A percentile compares a stretch with the other conserved stretches of the same genome.
These are phyloP conservation scores for Nerophis lumbriciformis DNA, from an alignment of 2,113 vertebrate species.

Conservation along the genomic window DNA sequence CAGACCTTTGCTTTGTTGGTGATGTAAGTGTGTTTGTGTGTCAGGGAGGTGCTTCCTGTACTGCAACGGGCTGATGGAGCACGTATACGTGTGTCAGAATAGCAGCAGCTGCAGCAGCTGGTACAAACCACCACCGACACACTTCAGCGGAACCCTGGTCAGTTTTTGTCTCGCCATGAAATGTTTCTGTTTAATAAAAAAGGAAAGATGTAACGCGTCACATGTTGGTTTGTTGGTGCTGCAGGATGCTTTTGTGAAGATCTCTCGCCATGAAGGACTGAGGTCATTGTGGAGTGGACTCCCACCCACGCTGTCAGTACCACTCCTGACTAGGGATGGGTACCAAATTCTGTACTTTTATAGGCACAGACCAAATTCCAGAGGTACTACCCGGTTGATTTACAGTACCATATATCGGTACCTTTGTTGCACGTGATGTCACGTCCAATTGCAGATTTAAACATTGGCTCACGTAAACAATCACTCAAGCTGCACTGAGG, in stretches of 20 bases:
- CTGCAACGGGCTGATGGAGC: slow-evolving; percentile 91
- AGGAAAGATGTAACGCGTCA: neutral
- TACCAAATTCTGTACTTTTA: no score
- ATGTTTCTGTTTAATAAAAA: neutral
- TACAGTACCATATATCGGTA: neutral
- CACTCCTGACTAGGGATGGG: no score
- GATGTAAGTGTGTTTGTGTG: slow-evolving; percentile 9
- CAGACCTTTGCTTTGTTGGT: neutral
- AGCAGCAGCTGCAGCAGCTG: slow-evolving; percentile 77
- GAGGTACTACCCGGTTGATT: no score
- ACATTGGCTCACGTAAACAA: no score
- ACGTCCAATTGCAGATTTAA: no score
- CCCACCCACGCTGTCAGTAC: slow-evolving; percentile 93
- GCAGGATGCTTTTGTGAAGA: slow-evolving; percentile 96
- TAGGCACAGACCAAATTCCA: no score
- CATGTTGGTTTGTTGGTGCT: slow-evolving; percentile 5
- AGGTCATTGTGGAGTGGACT: slow-evolving; percentile 92
- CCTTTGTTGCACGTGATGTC: no score
- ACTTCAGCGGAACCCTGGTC: slow-evolving; percentile 88
- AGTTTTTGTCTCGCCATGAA: slow-evolving; percentile 22
- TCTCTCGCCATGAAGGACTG: slow-evolving; percentile 84
- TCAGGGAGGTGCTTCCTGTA: slow-evolving; percentile 93
- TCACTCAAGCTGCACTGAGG: no score
- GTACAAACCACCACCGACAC: slow-evolving; percentile 81
- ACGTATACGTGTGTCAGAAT: slow-evolving; percentile 88